Conservation (phyloP, 2,888 invertebrate genomes). For the Smittia aterrima region DNA sequence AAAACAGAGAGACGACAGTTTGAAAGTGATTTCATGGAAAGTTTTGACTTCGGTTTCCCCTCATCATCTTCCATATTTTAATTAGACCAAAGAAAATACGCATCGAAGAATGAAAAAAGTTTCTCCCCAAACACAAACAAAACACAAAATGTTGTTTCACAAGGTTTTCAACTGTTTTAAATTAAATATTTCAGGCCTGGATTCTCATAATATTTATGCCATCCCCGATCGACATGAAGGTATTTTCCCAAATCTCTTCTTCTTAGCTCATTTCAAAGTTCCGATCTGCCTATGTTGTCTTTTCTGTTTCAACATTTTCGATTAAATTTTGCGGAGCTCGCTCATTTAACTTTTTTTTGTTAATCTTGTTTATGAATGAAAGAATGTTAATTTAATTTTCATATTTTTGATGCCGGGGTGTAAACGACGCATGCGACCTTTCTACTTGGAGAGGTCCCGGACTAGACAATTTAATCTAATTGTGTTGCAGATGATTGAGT, state of each 20-base stretch:
- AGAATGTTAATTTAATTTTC: slow-evolving; percentile 6
- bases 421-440: neutral
- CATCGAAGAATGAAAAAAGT: too few species aligned
- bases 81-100: too few species aligned
- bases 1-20: too few species aligned
- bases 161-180: neutral
- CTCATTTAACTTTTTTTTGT: neutral
- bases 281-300: slow-evolving; percentile 23
- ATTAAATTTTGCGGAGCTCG: too few species aligned
- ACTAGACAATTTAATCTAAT: neutral
- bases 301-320: slow-evolving; percentile 38
- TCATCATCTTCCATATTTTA: too few species aligned
- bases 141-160: neutral
- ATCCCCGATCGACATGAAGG: slow-evolving; percentile 26
- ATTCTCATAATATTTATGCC: slow-evolving; percentile 17
- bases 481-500: slow-evolving; percentile 32
- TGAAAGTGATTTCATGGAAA: too few species aligned
- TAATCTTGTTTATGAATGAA: neutral
- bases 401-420: neutral
- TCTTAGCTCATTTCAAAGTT: neutral
- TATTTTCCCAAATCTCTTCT: slow-evolving; percentile 16
- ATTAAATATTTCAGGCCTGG: slow-evolving; percentile 15
- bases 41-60: too few species aligned
- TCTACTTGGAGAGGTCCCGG: neutral
- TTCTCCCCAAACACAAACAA: too few species aligned